Base-by-base conservation (phyloP, 2,888 invertebrate genomes). In the Pollenia angustigena region DNA sequence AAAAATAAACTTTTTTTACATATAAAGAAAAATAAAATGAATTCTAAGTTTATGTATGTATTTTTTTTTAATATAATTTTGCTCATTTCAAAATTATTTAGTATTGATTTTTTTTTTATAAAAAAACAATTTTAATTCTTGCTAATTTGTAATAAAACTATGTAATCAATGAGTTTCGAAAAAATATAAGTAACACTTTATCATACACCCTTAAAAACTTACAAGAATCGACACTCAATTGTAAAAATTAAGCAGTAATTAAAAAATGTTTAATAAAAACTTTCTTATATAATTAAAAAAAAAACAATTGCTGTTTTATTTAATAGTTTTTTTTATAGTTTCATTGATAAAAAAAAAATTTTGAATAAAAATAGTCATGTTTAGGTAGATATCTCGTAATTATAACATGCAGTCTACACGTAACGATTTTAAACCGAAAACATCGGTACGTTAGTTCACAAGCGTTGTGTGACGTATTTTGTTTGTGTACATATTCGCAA, bases 201-300 rank as follows among this genome's bases (percentile, higher is more conserved):
- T 81, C 87, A 84, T 74, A 81, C 81, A 87, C 81, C 60, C 16
- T 62, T 32, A 16, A 78, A 78, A 72, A 62, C 64, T 78, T 75
- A 81, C 44, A 54, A 68, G 72, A 81, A 81, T 84, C 62, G 72
- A 87, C 87, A 84, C 87, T 86, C 79, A 76, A 84, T 69, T 87
- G 84, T 87, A 84, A 87, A 87, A 87, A 81, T 87, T 84, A 84
- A 87, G 78, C 87, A 87, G 78, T 81, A 84, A 84, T 74, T 87
- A 71, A 81, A 79, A 86, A 87, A 74, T 66, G 84, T 84, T 87
- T 87, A 84, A 87, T 84, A 84, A 87, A 82, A 83, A 62, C 62
- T 87, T 84, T 87, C 81, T 81, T 87, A 87, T 84, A 87, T 78
- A 87, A 87, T 74, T 75, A 75, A 54, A 82, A 76, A 71, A 71